Percentiles rank a stretch among this genome's conserved stretches.
phyloP scores from a whole-genome alignment of 2,797 vertebrate genomes.

The Silurus aristotelis region DNA sequence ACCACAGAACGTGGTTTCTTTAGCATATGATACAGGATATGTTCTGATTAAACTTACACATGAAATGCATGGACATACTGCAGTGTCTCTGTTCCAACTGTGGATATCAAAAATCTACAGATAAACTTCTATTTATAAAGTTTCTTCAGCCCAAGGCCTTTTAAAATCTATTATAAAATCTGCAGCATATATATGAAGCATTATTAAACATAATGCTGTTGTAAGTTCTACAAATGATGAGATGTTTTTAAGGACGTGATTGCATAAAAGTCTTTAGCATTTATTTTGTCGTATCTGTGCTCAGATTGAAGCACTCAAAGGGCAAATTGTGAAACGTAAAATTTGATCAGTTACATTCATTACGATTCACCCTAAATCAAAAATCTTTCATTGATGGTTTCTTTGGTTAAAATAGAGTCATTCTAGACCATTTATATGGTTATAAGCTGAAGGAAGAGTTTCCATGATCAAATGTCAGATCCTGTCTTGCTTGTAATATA shows the following conservation, averaged over 20 bases:
- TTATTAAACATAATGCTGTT: background rate
- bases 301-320: background rate
- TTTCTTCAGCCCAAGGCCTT: background rate
- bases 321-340: background rate
- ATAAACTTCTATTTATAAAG: background rate
- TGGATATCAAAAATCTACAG: background rate
- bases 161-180: background rate
- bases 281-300: background rate
- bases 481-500: background rate
- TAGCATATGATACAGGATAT: conserved; percentile 41
- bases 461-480: background rate
- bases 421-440: background rate
- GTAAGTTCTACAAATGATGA: background rate
- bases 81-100: background rate
- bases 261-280: background rate
- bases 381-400: background rate
- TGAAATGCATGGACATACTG: background rate
- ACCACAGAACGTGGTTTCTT: conserved; percentile 33
- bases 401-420: background rate
- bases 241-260: background rate
- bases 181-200: background rate
- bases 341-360: background rate
- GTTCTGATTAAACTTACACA: conserved; percentile 32
- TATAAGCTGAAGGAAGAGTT: background rate
- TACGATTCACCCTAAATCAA: background rate